Base-by-base conservation (phyloP, 2,888 invertebrate genomes). In the Zele albiditarsus region DNA sequence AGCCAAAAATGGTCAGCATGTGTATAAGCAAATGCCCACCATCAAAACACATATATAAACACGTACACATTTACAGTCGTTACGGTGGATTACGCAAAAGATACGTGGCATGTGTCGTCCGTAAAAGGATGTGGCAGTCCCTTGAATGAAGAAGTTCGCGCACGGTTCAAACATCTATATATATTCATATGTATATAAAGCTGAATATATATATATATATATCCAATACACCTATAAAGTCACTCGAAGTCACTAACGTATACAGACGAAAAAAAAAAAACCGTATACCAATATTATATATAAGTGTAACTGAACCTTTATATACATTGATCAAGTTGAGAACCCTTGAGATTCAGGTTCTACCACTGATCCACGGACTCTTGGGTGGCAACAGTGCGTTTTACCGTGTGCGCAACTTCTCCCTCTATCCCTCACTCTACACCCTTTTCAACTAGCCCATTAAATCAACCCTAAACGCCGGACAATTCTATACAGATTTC, bases 291-390 rank as follows among this genome's bases (percentile, higher is more conserved):
- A 3, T 68, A 20, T 57, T 60, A 42, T 66, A 38, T 68, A 71
- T 25, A 31, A 20, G 12, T 33, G n/a, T 65, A 65, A 58, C 58
- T n/a, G 20, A 25, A 65, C 46, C 71, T n/a, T 25, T 42, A 25
- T 73, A 66, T 16, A 49, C 66, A 46, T 42, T 60, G 68, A 63
- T 71, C 62, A 71, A 71, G 79, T 80, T 81, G 80, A 80, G 80
- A 81, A 81, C 80, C 80, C 71, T 73, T 77, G 76, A 76, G 78
- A 81, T 81, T 80, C 80, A 78, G 80, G 80, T 80, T 80, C 80
- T 77, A 71, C 62, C 42, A 66, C 16, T 16, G 53, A 65, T 65
- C 62, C 31, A 28, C 63, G 49, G 74, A 74, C 67, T 75, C 75
- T 75, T 75, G 75, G 75, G 75, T 75, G 75, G 75, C 75, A 75